These are phyloP conservation scores for Cnemophilus loriae DNA, from an alignment of 2,113 vertebrate genomes.

Conservation along the genomic window DNA sequence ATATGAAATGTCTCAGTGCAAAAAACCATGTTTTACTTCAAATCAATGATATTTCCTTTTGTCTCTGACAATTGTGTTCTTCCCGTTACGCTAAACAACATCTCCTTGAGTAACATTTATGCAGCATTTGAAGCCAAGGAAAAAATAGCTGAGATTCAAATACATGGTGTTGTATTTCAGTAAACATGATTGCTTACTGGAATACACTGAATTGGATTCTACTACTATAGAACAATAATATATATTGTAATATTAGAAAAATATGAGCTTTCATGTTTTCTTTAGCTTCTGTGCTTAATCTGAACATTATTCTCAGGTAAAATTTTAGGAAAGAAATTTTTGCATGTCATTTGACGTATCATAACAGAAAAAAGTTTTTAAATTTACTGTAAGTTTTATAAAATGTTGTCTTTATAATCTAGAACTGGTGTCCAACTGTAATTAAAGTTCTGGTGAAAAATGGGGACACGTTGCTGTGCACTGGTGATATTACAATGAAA, in stretches of 20 bases:
- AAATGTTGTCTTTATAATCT: background rate
- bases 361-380: background rate
- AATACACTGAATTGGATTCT: background rate
- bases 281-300: background rate
- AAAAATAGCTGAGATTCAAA: background rate
- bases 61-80: background rate
- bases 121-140: background rate
- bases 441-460: background rate
- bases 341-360: background rate
- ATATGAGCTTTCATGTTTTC: fast-evolving
- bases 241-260: background rate
- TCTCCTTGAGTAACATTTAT: background rate
- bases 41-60: background rate
- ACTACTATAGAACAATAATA: background rate
- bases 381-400: background rate
- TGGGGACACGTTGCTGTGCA: fast-evolving
- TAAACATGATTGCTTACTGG: background rate
- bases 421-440: background rate
- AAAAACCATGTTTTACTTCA: background rate
- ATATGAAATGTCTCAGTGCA: background rate
- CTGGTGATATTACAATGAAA: background rate
- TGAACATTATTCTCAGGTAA: background rate
- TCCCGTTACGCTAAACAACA: fast-evolving
- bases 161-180: background rate
- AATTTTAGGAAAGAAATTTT: background rate